A percentile compares a stretch with the other conserved stretches of the same genome.
These are phyloP conservation scores for Noctua comes DNA, from an alignment of 2,888 invertebrate species.

Conservation along the genomic window DNA sequence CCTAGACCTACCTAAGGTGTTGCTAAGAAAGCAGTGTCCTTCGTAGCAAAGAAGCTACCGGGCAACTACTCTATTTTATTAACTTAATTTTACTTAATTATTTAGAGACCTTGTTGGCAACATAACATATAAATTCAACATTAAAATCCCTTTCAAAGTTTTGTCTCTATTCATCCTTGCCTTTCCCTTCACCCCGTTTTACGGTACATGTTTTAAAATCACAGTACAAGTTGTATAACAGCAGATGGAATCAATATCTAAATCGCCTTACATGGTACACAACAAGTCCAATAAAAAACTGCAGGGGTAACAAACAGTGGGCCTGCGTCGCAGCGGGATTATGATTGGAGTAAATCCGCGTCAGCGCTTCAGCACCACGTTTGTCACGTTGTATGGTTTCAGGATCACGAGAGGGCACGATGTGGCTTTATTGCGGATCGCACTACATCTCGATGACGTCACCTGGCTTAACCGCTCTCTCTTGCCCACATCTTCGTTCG, in stretches of 20 bases:
- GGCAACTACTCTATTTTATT: no score
- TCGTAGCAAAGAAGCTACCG: neutral
- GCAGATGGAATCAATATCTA: constrained; percentile 30
- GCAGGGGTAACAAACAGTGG: constrained; percentile 24
- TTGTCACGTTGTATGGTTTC: constrained; percentile 70
- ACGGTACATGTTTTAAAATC: neutral
- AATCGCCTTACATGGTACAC: constrained; percentile 30
- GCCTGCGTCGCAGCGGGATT: constrained; percentile 23
- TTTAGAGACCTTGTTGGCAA: no score
- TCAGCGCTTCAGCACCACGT: constrained; percentile 39
- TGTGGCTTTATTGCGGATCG: constrained; percentile 81
- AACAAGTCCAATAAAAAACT: constrained; percentile 31
- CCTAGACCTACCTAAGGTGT: neutral
- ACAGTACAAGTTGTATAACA: neutral
- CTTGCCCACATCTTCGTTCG: constrained; percentile 82
- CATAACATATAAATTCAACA: no score
- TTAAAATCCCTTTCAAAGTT: no score
- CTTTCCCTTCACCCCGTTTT: no score
- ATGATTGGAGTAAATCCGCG: constrained; percentile 50
- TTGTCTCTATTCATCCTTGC: no score
- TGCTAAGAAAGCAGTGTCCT: neutral
- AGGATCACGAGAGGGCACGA: constrained; percentile 84
- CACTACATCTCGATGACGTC: constrained; percentile 72
- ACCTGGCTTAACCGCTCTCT: constrained; percentile 73
- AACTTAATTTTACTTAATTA: no score